Conservation (phyloP, 1,140 invertebrate species). For the Lepidurus couesii region DNA sequence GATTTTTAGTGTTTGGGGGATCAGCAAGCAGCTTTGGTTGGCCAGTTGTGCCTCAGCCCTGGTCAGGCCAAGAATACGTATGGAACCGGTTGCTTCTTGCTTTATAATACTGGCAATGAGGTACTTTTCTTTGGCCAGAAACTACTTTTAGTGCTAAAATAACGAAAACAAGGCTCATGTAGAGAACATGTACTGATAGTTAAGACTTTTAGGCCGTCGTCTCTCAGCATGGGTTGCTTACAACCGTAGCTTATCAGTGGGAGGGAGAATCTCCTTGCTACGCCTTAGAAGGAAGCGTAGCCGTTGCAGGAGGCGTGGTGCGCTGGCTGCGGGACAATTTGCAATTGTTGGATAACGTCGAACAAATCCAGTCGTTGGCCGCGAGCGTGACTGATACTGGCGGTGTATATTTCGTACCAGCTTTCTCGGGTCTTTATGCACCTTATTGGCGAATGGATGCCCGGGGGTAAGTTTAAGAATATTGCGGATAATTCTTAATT, state of each 20-base stretch:
- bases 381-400: slow-evolving; percentile 66
- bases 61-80: slow-evolving; percentile 96
- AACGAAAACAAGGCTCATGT: not conserved
- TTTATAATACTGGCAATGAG: slow-evolving; percentile 86
- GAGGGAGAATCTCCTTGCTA: slow-evolving; percentile 72
- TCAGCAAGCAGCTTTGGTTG: slow-evolving; percentile 90
- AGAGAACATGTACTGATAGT: not conserved
- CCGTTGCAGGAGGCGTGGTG: slow-evolving; percentile 81
- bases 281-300: slow-evolving; percentile 67
- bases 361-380: slow-evolving; percentile 70
- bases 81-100: slow-evolving; percentile 90
- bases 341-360: slow-evolving; percentile 62
- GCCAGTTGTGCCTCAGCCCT: slow-evolving; percentile 80
- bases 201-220: slow-evolving; percentile 56
- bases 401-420: slow-evolving; percentile 90
- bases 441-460: slow-evolving; percentile 91
- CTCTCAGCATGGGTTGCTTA: slow-evolving; percentile 82
- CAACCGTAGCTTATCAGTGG: slow-evolving; percentile 91
- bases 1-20: slow-evolving; percentile 77
- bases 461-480: slow-evolving; percentile 57
- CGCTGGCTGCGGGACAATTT: slow-evolving; percentile 87
- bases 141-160: not conserved
- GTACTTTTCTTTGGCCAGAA: slow-evolving; percentile 46
- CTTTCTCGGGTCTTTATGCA: slow-evolving; percentile 88
- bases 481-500: not conserved